A percentile compares a stretch with the other conserved stretches of the same genome.
phyloP scores from a whole-genome alignment of 2,113 vertebrate species.

The Corythoichthys intestinalis region DNA sequence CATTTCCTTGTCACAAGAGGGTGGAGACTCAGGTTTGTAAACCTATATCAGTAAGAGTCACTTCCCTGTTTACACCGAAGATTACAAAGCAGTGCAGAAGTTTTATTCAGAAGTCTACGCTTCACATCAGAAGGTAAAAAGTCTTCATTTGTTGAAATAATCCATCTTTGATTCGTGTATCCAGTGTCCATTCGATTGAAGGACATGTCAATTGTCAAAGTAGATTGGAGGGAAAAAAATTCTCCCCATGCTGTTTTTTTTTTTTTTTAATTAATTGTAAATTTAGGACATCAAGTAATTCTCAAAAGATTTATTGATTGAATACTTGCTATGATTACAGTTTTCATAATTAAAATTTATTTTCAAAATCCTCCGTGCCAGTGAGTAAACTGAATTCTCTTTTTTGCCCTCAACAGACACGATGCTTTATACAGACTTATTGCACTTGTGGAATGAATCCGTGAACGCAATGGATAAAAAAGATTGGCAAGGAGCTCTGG shows the following conservation, averaged over 20 bases:
- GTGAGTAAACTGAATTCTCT: too few species aligned
- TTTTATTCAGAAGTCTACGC: neutral
- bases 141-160: neutral
- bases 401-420: constrained; percentile 9
- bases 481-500: constrained; percentile 76
- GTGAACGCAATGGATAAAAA: constrained; percentile 70
- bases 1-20: neutral
- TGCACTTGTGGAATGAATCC: constrained; percentile 77
- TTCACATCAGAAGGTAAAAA: constrained; percentile 4
- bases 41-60: neutral
- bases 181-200: too few species aligned
- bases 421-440: constrained; percentile 80
- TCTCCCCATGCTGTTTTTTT: too few species aligned
- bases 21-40: neutral
- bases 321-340: neutral
- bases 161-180: neutral
- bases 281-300: too few species aligned
- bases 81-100: neutral
- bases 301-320: too few species aligned
- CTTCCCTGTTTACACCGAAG: neutral
- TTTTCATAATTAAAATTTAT: neutral
- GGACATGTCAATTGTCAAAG: neutral
- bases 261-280: too few species aligned
- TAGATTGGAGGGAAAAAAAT: too few species aligned
- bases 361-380: neutral